Base-by-base conservation (phyloP, 2,888 invertebrate species). In the Trissolcus japonicus region DNA sequence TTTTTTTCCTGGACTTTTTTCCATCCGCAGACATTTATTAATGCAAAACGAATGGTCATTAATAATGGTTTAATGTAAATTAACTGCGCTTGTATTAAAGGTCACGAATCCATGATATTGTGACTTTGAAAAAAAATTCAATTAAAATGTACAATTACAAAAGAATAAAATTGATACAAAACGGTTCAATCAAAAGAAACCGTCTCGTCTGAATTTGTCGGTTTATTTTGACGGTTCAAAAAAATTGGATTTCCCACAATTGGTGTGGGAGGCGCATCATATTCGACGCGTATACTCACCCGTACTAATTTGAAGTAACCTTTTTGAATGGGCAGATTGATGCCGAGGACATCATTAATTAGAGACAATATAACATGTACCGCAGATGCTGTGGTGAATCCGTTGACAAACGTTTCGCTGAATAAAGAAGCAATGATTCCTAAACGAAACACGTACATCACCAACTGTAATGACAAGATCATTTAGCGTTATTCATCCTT, bases 331-430 rank as follows among this genome's bases (percentile, higher is more conserved):
- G 90, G 90, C 48, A 93, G 87, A 43, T 86, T 85, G 1, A 94
- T 86, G 41, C 94, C 94, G 29, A 94, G 84, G 0, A 93, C 81
- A 82, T 88, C 88, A 87, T 93, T 93, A 9, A 94, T 87, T 89
- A 97, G 97, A 1, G 96, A 95, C 0, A 94, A 92, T 46, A 95
- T 91, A 41, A 97, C 96, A 86, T 96, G 95, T 82, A 95, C 92
- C 0, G 96, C 95, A 16, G 96, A 95, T 0, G 95, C 97, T 1
- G 96, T 95, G 1, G 96, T 97, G 89, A 97, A 96, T 3, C 96
- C 96, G 76, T 95, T 95, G 9, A 97, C 95, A 83, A 97, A 91
- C 2, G 95, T 94, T 86, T 95, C 94, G 0, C 95, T 95, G 17
- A 96, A 91, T 41, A 96, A 90, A 0, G 94, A 93, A 13, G 95